These are phyloP conservation scores for Achlya flavicornis DNA, from an alignment of 2,888 invertebrate species.

Conservation along the genomic window DNA sequence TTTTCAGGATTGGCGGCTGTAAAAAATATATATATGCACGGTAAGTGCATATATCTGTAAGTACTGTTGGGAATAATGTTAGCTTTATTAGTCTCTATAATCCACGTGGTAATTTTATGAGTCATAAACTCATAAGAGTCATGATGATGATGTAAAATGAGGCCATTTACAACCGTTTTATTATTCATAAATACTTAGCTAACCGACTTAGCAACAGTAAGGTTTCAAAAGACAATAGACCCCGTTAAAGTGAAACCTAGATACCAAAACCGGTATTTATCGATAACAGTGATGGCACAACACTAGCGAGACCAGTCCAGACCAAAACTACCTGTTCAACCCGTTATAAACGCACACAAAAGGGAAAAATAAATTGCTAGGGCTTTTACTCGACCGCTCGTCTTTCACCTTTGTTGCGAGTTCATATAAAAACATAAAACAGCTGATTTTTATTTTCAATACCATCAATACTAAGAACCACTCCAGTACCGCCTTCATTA, in stretches of 20 bases:
- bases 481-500: slow-evolving; percentile 16
- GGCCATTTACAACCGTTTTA: neutral
- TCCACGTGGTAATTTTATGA: neutral
- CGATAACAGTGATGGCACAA: slow-evolving; percentile 29
- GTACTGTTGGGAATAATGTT: neutral
- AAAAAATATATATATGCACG: neutral
- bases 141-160: neutral
- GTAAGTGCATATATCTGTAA: neutral
- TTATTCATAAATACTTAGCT: neutral
- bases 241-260: neutral
- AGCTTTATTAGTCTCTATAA: neutral
- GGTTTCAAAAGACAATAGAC: neutral
- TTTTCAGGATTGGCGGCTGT: neutral
- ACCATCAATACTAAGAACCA: slow-evolving; percentile 12
- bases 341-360: slow-evolving; percentile 42
- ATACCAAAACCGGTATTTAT: slow-evolving; percentile 27
- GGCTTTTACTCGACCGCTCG: slow-evolving; percentile 8
- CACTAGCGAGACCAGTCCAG: slow-evolving; percentile 36
- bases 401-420: slow-evolving; percentile 11
- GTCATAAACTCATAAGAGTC: neutral
- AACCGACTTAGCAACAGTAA: neutral
- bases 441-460: slow-evolving; percentile 35
- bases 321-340: slow-evolving; percentile 41
- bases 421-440: slow-evolving; percentile 22
- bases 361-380: slow-evolving; percentile 31